phyloP scores from a whole-genome alignment of 2,797 vertebrate species.

The Megaceryle alcyon region DNA sequence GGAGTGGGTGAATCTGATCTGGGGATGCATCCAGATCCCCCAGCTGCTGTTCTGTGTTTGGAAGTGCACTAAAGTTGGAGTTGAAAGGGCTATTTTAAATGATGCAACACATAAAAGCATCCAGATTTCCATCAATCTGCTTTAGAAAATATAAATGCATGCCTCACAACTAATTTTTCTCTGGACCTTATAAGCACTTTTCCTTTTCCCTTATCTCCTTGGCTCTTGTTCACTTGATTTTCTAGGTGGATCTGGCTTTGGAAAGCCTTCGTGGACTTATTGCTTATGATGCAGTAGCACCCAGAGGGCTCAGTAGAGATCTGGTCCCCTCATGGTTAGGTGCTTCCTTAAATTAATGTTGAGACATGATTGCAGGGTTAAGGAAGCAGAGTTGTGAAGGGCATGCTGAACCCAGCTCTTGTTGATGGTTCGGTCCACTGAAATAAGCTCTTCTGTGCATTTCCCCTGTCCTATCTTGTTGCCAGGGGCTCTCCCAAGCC shows the following conservation, averaged over 20 bases:
- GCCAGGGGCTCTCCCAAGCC: background rate
- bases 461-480: background rate
- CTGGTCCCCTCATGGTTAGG: background rate
- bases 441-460: background rate
- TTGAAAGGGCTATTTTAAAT: background rate
- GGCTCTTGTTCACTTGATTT: background rate
- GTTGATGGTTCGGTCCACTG: background rate
- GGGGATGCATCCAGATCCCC: background rate
- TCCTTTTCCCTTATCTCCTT: background rate
- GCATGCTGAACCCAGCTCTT: background rate
- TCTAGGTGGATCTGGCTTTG: background rate
- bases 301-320: background rate
- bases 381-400: background rate
- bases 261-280: background rate
- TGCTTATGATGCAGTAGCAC: background rate
- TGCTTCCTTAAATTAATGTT: accelerated
- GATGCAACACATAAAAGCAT: background rate
- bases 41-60: accelerated
- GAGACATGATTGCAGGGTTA: background rate
- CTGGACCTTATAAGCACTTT: background rate
- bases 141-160: background rate
- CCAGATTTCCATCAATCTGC: background rate
- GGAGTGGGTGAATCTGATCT: background rate
- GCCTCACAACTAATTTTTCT: background rate
- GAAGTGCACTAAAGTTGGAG: background rate